phyloP scores from a whole-genome alignment of 2,888 invertebrate species.

The Encarsia formosa region DNA sequence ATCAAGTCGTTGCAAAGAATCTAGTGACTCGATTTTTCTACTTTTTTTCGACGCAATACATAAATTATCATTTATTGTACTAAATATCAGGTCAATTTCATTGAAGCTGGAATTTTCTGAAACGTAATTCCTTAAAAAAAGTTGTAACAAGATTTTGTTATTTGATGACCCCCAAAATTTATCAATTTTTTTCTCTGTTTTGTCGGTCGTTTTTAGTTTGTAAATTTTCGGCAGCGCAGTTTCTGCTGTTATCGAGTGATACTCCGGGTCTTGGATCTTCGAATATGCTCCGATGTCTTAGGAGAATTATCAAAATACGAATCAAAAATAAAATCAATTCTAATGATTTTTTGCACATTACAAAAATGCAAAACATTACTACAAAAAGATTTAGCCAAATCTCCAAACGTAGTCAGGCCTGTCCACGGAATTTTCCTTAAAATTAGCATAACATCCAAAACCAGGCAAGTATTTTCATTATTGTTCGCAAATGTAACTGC shows the following conservation, averaged over 20 bases:
- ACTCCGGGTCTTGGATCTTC: not conserved
- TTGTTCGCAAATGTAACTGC: too few relatives aligned
- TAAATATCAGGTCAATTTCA: not conserved
- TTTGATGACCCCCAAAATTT: not conserved
- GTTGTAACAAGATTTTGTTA: slow-evolving; percentile 5
- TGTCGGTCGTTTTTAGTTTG: too few relatives aligned
- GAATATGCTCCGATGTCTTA: not conserved
- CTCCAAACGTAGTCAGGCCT: slow-evolving; percentile 7
- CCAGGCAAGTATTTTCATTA: not conserved
- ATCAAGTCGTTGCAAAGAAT: not conserved
- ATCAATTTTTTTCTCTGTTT: not conserved
- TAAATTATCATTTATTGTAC: not conserved
- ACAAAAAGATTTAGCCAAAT: slow-evolving; percentile 14
- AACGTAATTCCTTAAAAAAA: not conserved
- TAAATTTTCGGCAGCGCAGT: not conserved
- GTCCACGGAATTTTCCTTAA: slow-evolving; percentile 14
- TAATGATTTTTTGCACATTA: not conserved
- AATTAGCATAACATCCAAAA: slow-evolving; percentile 18
- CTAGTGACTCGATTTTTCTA: too few relatives aligned
- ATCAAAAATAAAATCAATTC: slow-evolving; percentile 15
- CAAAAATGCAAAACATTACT: not conserved
- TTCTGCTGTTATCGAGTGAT: not conserved
- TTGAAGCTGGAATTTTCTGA: not conserved
- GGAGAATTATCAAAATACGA: slow-evolving; percentile 5
- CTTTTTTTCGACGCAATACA: too few relatives aligned